Evolutionary conservation across 2,888 invertebrate species (phyloP), one percentile per base, ranked within the genome.

Genomic region (Drosophila birchii): DNA sequence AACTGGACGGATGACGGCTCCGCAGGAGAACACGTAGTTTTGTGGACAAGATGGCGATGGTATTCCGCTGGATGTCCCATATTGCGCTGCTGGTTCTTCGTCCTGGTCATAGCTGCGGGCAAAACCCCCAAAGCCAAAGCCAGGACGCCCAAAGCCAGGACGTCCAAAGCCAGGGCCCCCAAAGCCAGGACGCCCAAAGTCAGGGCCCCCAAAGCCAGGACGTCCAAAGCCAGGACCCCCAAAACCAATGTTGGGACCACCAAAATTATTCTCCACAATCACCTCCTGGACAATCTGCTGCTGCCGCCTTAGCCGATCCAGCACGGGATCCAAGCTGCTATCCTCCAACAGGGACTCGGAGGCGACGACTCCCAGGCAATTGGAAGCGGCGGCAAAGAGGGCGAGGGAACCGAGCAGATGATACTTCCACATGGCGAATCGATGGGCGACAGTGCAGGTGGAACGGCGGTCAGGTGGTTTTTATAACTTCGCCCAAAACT

Each of bases 21-120:
- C 77, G 59, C 90, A 91, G 57, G 90, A 88, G 67, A 88, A 78
- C 12, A 89, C 36, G 18, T 82, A 90, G 70, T 56, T 90, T 23
- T 70, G 76, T 5, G 91, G 78, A 69, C 90, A 90, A 9, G 86
- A 64, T 34, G 88, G 79, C 3, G 70, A 66, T 8, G 81, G 45
- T 32, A 75, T 36, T 18, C 43, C 53, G 23, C 43, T 64, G n/a
- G 51, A 11, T 9, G 34, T 11, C 34, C 6, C 16, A 36, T 53
- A 53, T 11, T 16, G 34, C 34, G 36, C 43, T 14, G n/a, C 29
- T 7, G 29, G n/a, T n/a, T 29, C 47, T 12, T 54, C 59, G 3
- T 53, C 23, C 39, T 68, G 36, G 4, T 53, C 55, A n/a, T 76
- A 78, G 59, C 78, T 87, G 20, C 89, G 89, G 9, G 47, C 76